Evolutionary conservation across 1,140 invertebrate genomes (phyloP).

Genomic region (Hycleus phaleratus): DNA sequence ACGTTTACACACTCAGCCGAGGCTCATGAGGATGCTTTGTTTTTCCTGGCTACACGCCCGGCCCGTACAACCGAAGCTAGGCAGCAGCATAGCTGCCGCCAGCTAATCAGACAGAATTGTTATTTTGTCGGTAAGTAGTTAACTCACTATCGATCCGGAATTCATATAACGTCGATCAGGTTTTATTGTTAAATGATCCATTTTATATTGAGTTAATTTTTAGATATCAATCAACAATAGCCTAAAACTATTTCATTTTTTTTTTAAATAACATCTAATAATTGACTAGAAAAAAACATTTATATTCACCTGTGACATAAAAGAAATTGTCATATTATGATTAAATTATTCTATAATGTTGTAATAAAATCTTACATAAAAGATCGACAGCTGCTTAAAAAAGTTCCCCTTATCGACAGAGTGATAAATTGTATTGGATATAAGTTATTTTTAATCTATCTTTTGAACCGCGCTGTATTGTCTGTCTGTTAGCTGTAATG

Average conservation of each 20-base stretch:
- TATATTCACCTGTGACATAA: too few species aligned
- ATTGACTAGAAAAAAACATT: too few species aligned
- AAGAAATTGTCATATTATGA: too few species aligned
- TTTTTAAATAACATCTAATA: too few species aligned
- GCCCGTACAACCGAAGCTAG: slow-evolving; percentile 13
- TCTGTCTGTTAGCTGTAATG: slow-evolving; percentile 34
- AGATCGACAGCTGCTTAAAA: too few species aligned
- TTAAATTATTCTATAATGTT: too few species aligned
- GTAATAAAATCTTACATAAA: too few species aligned
- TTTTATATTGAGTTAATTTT: too few species aligned
- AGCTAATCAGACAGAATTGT: slow-evolving; percentile 34
- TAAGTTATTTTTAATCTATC: slow-evolving; percentile 29
- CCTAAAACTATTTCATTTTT: too few species aligned
- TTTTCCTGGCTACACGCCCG: slow-evolving; percentile 36
- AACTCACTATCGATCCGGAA: slow-evolving; percentile 26
- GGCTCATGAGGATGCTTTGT: slow-evolving; percentile 33
- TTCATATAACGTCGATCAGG: slow-evolving; percentile 3
- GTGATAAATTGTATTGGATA: slow-evolving; percentile 31
- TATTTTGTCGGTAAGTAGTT: slow-evolving; percentile 31
- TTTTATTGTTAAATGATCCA: too few species aligned
- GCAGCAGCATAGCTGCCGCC: slow-evolving; percentile 19
- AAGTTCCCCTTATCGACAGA: slow-evolving; percentile 16
- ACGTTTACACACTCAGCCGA: slow-evolving; percentile 41
- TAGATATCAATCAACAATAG: too few species aligned
- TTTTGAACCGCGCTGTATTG: slow-evolving; percentile 29